Percentiles rank a stretch among this genome's conserved stretches.
phyloP scores from a whole-genome alignment of 2,797 vertebrate species.

The Hyperoplus immaculatus region DNA sequence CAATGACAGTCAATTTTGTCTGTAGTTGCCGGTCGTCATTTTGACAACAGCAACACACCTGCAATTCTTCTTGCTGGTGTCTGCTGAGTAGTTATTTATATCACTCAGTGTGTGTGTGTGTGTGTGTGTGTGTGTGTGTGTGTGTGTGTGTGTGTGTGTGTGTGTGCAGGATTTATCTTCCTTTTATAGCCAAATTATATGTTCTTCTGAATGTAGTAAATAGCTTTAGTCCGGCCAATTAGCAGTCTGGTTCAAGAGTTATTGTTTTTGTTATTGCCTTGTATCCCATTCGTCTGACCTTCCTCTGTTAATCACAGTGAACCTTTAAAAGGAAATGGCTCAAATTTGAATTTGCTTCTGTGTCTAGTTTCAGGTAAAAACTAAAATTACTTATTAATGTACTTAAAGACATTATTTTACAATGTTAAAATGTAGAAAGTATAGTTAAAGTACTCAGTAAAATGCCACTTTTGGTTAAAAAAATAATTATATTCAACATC shows the following conservation, averaged over 20 bases:
- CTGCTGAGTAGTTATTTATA: not conserved
- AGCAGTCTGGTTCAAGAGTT: conserved; percentile 13
- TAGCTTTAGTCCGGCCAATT: conserved; percentile 8
- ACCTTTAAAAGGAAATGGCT: not conserved
- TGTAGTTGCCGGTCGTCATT: conserved; percentile 3
- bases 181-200: conserved; percentile 7
- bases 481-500: not conserved
- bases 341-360: not conserved
- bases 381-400: not conserved
- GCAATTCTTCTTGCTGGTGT: conserved; percentile 1
- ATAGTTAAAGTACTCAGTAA: not conserved
- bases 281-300: conserved; percentile 5
- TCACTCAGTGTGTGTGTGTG: not conserved
- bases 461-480: not conserved
- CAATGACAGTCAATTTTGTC: not conserved
- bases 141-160: too few relatives aligned
- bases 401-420: too few relatives aligned
- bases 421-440: not conserved
- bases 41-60: not conserved
- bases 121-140: too few relatives aligned
- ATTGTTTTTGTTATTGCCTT: not conserved
- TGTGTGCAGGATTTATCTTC: conserved; percentile 1
- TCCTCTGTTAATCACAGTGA: not conserved
- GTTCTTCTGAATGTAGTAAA: conserved; percentile 19
- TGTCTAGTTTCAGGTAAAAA: conserved; percentile 3